A percentile compares a stretch with the other conserved stretches of the same genome.
These are phyloP conservation scores for Diadumene lineata DNA, from an alignment of 92 coral and sea anemone genomes.

Conservation along the genomic window DNA sequence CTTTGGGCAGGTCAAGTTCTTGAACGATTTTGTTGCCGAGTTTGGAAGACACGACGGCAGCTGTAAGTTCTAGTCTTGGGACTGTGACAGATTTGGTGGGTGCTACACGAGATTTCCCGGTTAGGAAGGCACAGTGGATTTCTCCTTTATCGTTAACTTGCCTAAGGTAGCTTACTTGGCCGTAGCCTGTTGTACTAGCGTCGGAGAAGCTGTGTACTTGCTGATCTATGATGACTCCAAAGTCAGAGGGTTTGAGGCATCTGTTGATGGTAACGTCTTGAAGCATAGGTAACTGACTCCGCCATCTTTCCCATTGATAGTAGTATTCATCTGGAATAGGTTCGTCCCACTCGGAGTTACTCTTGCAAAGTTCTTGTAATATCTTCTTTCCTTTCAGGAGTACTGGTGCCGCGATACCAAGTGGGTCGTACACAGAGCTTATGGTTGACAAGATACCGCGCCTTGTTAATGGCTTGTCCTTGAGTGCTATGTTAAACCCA, in stretches of 20 bases:
- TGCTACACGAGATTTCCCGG: constrained; percentile 43
- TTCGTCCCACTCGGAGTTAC: constrained; percentile 49
- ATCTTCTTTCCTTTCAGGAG: constrained; percentile 41
- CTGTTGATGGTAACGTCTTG: constrained; percentile 29
- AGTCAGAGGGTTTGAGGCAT: constrained; percentile 41
- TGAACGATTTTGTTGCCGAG: constrained; percentile 30
- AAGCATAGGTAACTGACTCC: constrained; percentile 23
- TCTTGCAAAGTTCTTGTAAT: constrained; percentile 41
- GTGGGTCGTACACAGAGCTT: constrained; percentile 45
- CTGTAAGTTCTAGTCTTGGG: constrained; percentile 55
- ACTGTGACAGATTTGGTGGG: constrained; percentile 35
- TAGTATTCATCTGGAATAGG: constrained; percentile 35
- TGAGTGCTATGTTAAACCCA: too few relatives aligned
- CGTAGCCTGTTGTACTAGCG: constrained; percentile 41
- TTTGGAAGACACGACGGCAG: constrained; percentile 58
- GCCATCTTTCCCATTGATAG: constrained; percentile 49
- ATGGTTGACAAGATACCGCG: constrained; percentile 45
- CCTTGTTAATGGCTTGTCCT: constrained; percentile 38
- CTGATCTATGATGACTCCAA: constrained; percentile 16
- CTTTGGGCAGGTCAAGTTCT: constrained; percentile 29
- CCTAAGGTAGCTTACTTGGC: constrained; percentile 39
- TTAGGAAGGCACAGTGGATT: constrained; percentile 32
- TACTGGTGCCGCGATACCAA: constrained; percentile 44
- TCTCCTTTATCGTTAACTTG: constrained; percentile 23
- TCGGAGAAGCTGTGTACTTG: constrained; percentile 46